Base-by-base conservation (phyloP, 2,113 vertebrate genomes). In the Ancistrus triradiatus region DNA sequence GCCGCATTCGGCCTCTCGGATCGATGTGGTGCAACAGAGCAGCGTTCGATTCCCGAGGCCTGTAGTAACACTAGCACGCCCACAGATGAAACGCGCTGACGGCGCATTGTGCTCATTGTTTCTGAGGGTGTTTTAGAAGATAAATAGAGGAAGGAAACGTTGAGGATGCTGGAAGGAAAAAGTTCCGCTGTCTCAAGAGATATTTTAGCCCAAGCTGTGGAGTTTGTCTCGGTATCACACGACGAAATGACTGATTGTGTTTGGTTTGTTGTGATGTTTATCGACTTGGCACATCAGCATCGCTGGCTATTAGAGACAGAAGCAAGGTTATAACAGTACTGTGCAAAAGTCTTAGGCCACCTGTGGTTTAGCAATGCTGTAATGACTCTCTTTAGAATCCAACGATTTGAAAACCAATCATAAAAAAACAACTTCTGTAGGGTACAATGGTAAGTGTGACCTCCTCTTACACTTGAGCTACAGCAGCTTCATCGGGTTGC, bases 61-160 rank as follows among this genome's bases (percentile, higher is more conserved):
- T 75, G 74, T 82, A 80, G 73, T 77, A 77, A 77, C 72, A 21
- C 63, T 51, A 31, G 7, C 7, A 31, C 27, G 7, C 27, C 27
- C n/a, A n/a, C n/a, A n/a, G n/a, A n/a, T n/a, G n/a, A n/a, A n/a
- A n/a, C n/a, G n/a, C n/a, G 70, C 80, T 81, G 84, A 81, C 79
- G 27, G 65, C 55, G 73, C 75, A 21, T 77, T 74, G 72, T 66
- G 61, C 74, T 42, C 47, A 62, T 69, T 24, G 18, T 58, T 50
- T 74, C 65, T 67, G 50, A 55, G 62, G 24, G 8, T 24, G n/a
- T 40, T 67, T 60, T 22, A 14, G 42, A 59, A 76, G 37, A 53
- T 19, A 35, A 59, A 73, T 27, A 72, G 59, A 70, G 75, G 78
- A 84, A 84, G 77, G 71, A 77, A 77, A 78, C n/a, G n/a, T n/a